A percentile compares a stretch with the other conserved stretches of the same genome.
Evolutionary conservation across 2,888 invertebrate genomes (phyloP).

Genomic region (Oconnorella tubifera): DNA sequence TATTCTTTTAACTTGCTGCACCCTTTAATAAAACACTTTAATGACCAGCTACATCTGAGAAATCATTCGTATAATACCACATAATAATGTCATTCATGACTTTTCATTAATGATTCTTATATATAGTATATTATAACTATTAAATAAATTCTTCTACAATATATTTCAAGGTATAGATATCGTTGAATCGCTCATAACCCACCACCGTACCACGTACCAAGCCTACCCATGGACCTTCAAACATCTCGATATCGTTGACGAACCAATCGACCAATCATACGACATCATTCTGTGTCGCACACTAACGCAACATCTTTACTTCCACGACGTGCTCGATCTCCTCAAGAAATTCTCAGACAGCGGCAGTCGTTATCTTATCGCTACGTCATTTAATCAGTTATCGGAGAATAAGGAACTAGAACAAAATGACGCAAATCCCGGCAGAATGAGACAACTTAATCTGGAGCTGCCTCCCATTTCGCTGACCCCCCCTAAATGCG

Average conservation of each 20-base stretch:
- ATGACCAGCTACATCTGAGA: too few relatives aligned
- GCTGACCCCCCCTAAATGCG: constrained; percentile 31
- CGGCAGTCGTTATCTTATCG: constrained; percentile 24
- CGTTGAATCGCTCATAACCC: constrained; percentile 33
- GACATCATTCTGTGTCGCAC: constrained; percentile 34
- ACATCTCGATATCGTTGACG: constrained; percentile 27
- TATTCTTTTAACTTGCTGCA: too few relatives aligned
- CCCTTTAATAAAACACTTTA: too few relatives aligned
- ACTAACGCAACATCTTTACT: constrained; percentile 34
- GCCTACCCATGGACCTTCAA: constrained; percentile 25
- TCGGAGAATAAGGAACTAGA: constrained; percentile 29
- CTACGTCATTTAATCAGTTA: constrained; percentile 28
- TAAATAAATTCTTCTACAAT: too few relatives aligned
- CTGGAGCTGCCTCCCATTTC: constrained; percentile 34
- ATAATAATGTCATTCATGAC: too few relatives aligned
- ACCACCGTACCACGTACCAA: constrained; percentile 28
- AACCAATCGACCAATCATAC: constrained; percentile 10
- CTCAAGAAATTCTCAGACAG: constrained; percentile 27
- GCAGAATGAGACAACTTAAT: constrained; percentile 31
- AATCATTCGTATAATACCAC: too few relatives aligned
- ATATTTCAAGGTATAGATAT: constrained; percentile 31
- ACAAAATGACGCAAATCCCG: constrained; percentile 27
- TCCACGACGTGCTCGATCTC: constrained; percentile 23
- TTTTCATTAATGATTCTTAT: too few relatives aligned
- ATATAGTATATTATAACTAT: too few relatives aligned